Percentiles rank a stretch among this genome's conserved stretches.
These are phyloP conservation scores for Tetragonisca angustula DNA, from an alignment of 2,888 invertebrate genomes.

Conservation along the genomic window DNA sequence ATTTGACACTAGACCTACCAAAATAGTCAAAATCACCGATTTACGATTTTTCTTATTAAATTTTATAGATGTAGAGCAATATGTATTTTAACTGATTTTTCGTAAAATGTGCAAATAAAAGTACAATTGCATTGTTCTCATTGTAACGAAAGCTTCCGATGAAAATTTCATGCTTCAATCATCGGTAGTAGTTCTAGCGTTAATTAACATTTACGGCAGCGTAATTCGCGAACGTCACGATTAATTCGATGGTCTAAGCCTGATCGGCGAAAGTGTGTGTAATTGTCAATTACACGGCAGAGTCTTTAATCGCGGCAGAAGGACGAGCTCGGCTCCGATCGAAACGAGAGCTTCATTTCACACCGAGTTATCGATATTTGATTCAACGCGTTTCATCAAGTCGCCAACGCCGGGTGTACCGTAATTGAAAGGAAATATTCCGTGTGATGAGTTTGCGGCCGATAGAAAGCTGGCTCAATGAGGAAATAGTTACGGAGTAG, in stretches of 20 bases:
- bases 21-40: too few species aligned
- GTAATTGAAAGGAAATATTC: conserved; percentile 24
- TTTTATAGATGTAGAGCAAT: too few species aligned
- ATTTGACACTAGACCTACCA: too few species aligned
- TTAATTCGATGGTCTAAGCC: neutral
- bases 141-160: too few species aligned
- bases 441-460: conserved; percentile 13
- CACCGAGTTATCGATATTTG: conserved; percentile 35
- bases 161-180: neutral
- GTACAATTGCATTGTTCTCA: too few species aligned
- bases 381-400: conserved; percentile 9
- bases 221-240: neutral
- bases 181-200: neutral
- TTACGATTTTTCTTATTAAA: too few species aligned
- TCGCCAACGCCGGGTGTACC: neutral
- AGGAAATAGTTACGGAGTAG: conserved; percentile 14
- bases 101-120: too few species aligned
- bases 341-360: conserved; percentile 25
- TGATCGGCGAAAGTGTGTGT: neutral
- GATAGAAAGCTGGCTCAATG: conserved; percentile 24
- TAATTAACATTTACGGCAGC: neutral
- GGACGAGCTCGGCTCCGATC: neutral
- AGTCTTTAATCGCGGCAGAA: neutral
- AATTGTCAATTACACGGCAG: conserved; percentile 7
- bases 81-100: too few species aligned